Base-by-base conservation (phyloP, 2,113 vertebrate species). In the Psittacara wagleri region DNA sequence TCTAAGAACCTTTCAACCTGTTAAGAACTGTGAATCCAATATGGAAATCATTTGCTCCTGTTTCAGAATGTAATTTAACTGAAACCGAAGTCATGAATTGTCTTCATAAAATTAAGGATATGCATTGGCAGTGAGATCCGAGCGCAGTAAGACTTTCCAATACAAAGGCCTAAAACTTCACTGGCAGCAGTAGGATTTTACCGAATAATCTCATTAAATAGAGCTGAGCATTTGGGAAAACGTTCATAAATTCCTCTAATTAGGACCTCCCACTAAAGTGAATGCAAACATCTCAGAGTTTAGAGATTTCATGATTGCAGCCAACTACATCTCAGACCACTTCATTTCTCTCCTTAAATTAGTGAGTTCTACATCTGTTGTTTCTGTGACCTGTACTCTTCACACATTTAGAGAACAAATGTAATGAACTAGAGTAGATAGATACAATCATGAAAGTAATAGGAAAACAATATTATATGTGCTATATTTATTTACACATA, bases 1-100 rank as follows among this genome's bases (percentile, higher is more conserved):
- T 20, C 55, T 57, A n/a, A 22, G 20, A 9, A 57, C 13, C 0
- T 80, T 76, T 81, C 16, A 73, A 22, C 4, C 5, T n/a, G 17
- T 15, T 35, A 63, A 33, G 9, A 68, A 31, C 7, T 43, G 25
- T 70, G 76, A 83, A 46, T 46, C 15, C 11, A 80, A 3, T 20
- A 10, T 27, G 13, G 20, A 70, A 48, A 75, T 39, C 5, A 0
- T 51, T 54, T 39, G 1, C 6, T 69, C 0, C 6, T 66, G 12
- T 81, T 92, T 80, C 12, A 54, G 10, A 66, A 19, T 15, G 5
- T 12, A 0, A 31, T 74, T 89, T 77, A 14, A 69, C 39, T 22
- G 51, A 43, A 74, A 3, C 8, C 29, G 62, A 27, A 66, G 11
- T 23, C 14, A 73, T n/a, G 12, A 81, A 33, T 12, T 69, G 3